Conservation (phyloP, 2,797 vertebrate species). For the Hipposideros larvatus region DNA sequence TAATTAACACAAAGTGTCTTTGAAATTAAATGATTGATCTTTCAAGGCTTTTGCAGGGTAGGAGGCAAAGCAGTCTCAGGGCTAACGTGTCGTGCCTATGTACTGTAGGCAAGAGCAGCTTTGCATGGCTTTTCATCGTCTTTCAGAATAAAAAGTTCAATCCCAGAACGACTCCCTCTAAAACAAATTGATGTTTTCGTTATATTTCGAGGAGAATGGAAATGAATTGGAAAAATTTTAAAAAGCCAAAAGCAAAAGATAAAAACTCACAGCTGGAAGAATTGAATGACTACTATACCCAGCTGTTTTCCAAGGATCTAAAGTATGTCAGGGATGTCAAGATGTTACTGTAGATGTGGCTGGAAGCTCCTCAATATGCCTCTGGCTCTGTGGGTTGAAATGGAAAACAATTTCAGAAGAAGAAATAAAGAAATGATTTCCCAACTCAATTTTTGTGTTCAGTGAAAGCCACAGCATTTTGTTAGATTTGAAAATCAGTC, state of each 20-base stretch:
- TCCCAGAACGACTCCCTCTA: slow-evolving; percentile 31
- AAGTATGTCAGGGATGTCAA: neutral
- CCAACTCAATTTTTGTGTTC: slow-evolving; percentile 1
- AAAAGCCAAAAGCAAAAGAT: slow-evolving; percentile 61
- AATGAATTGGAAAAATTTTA: slow-evolving; percentile 54
- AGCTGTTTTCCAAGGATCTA: slow-evolving; percentile 50
- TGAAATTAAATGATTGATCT: slow-evolving; percentile 57
- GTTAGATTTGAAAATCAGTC: slow-evolving; percentile 46
- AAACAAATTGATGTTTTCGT: slow-evolving; percentile 62
- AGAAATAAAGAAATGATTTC: slow-evolving; percentile 66
- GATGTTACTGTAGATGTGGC: neutral
- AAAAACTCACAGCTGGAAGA: slow-evolving; percentile 67
- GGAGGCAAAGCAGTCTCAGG: neutral
- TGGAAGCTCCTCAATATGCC: neutral
- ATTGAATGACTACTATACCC: slow-evolving; percentile 32
- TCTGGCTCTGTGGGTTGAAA: slow-evolving; percentile 54
- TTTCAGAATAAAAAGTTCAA: slow-evolving; percentile 29
- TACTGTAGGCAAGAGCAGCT: neutral
- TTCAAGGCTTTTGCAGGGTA: slow-evolving; percentile 11
- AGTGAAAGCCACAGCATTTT: slow-evolving; percentile 17
- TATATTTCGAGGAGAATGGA: slow-evolving; percentile 48
- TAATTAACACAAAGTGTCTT: slow-evolving; percentile 46
- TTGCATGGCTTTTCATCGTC: neutral
- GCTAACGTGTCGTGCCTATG: neutral
- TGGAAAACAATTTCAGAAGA: slow-evolving; percentile 53